A percentile compares a stretch with the other conserved stretches of the same genome.
These are phyloP conservation scores for Bubo blakistoni DNA, from an alignment of 2,113 vertebrate species.

Conservation along the genomic window DNA sequence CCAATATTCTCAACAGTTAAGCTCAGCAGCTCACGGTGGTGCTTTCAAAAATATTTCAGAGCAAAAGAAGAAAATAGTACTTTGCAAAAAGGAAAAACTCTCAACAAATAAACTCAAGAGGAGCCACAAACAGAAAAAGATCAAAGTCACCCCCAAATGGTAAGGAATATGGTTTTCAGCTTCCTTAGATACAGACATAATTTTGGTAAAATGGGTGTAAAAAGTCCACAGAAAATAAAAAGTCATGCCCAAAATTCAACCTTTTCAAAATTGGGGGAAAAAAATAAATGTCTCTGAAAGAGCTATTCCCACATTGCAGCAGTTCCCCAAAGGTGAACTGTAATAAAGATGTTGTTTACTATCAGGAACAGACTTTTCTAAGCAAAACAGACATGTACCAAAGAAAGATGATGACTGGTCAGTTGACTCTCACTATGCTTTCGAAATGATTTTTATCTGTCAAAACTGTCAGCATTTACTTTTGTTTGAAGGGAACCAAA, in stretches of 20 bases:
- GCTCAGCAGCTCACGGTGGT: background rate
- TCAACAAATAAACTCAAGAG: constrained; percentile 33
- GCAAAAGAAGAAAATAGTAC: constrained; percentile 26
- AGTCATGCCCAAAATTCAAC: background rate
- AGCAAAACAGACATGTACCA: background rate
- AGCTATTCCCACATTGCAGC: background rate
- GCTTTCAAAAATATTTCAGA: constrained; percentile 30
- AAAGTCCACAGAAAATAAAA: background rate
- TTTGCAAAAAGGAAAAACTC: constrained; percentile 37
- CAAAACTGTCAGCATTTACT: background rate
- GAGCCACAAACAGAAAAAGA: constrained; percentile 59
- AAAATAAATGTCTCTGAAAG: background rate
- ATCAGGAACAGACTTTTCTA: background rate
- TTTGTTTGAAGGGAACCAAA: background rate
- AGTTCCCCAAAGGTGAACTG: background rate
- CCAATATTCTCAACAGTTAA: constrained; percentile 51
- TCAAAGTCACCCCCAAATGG: constrained; percentile 61
- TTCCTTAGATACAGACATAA: background rate
- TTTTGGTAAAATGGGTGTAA: background rate
- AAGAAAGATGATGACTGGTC: background rate
- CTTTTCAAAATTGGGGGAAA: background rate
- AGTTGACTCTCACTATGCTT: background rate
- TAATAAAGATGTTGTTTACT: background rate
- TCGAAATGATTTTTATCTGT: background rate
- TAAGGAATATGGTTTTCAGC: constrained; percentile 14